A percentile compares a stretch with the other conserved stretches of the same genome.
These are phyloP conservation scores for Hassar affinis DNA, from an alignment of 2,113 vertebrate species.

Conservation along the genomic window DNA sequence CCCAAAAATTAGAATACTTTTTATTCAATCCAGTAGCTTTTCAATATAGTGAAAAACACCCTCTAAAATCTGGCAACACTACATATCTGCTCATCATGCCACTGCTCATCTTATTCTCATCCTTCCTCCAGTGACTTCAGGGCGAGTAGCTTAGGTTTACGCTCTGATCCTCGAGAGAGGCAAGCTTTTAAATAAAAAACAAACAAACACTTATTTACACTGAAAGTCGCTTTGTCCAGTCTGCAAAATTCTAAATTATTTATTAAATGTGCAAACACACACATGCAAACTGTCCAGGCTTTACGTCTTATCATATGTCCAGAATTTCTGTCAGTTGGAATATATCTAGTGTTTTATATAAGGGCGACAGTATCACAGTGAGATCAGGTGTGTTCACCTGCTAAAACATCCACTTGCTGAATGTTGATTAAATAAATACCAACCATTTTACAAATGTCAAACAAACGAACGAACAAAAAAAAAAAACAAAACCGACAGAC, in stretches of 20 bases:
- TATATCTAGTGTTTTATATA: not conserved
- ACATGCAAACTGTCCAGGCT: not conserved
- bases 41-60: not conserved
- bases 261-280: not conserved
- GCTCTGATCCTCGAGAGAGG: not conserved
- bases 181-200: not conserved
- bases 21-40: not conserved
- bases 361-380: not conserved
- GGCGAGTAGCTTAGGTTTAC: not conserved
- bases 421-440: not conserved
- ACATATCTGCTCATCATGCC: conserved; percentile 28
- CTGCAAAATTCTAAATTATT: too few species aligned
- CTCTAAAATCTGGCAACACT: conserved; percentile 25
- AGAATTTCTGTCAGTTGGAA: not conserved
- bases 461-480: not conserved
- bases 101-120: conserved; percentile 28
- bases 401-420: not conserved
- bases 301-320: not conserved
- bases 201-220: not conserved
- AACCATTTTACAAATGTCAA: not conserved
- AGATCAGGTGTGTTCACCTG: not conserved
- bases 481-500: not conserved
- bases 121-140: not conserved
- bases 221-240: not conserved
- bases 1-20: not conserved